These are phyloP conservation scores for Archips crataeganus DNA, from an alignment of 2,888 invertebrate species.

Conservation along the genomic window DNA sequence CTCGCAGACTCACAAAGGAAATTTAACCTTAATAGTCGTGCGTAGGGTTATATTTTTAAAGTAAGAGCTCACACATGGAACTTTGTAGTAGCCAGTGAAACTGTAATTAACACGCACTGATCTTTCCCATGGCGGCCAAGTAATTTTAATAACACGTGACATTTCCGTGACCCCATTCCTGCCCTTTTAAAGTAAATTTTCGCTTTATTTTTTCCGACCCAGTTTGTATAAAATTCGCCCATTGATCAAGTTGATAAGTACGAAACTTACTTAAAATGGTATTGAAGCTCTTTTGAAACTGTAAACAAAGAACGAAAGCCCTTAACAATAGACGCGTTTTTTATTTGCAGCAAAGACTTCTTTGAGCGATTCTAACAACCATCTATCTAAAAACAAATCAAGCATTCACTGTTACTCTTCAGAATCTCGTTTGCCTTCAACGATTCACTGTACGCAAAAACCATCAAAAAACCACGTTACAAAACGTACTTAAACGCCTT, in stretches of 20 bases:
- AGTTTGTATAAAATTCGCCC: neutral
- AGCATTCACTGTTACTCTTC: constrained; percentile 70
- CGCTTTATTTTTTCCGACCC: neutral
- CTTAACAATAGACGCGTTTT: constrained; percentile 24
- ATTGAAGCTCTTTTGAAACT: constrained; percentile 15
- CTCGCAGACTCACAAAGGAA: neutral
- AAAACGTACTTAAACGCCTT: constrained; percentile 63
- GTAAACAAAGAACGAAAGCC: constrained; percentile 20
- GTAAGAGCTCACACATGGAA: neutral
- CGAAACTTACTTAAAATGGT: constrained; percentile 6
- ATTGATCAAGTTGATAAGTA: constrained; percentile 8
- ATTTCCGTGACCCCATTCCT: constrained; percentile 10
- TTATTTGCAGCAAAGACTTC: constrained; percentile 31
- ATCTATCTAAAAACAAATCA: constrained; percentile 63
- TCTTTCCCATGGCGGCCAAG: constrained; percentile 24
- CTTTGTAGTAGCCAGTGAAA: neutral
- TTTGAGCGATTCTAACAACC: constrained; percentile 29
- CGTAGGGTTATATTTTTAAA: neutral
- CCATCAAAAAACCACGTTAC: constrained; percentile 50
- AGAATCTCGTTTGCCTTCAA: constrained; percentile 81
- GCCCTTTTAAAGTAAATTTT: constrained; percentile 11
- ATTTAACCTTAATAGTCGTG: neutral
- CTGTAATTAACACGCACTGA: constrained; percentile 16
- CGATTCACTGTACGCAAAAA: constrained; percentile 60
- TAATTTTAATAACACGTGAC: constrained; percentile 17